phyloP scores from a whole-genome alignment of 2,113 vertebrate species.

The Catharus minimus region DNA sequence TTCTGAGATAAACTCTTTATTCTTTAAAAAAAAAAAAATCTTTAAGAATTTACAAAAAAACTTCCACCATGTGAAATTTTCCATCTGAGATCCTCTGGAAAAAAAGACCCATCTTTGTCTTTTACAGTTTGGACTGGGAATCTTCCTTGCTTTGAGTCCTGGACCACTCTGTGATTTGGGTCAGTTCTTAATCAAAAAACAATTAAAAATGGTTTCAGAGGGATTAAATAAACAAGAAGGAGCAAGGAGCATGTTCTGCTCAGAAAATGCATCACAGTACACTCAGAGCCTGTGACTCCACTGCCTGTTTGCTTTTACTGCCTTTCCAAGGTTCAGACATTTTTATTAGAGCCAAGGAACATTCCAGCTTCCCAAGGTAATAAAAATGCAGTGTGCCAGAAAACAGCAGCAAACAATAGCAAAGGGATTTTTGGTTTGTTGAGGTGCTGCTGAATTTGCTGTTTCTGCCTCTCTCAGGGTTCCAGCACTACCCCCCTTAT shows the following conservation, averaged over 20 bases:
- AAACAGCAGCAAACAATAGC: neutral
- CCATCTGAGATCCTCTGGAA: neutral
- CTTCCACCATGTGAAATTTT: neutral
- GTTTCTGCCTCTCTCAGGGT: neutral
- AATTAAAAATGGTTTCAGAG: neutral
- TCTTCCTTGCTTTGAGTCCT: neutral
- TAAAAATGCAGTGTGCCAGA: neutral
- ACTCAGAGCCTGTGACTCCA: neutral
- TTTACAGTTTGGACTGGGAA: no score
- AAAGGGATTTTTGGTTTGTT: neutral
- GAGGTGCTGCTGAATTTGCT: neutral
- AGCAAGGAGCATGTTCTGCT: neutral
- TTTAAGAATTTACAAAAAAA: neutral
- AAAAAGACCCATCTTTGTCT: neutral
- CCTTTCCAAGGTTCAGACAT: neutral
- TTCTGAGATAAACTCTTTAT: neutral
- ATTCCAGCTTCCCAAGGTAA: constrained; percentile 8
- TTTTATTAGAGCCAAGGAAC: constrained; percentile 25
- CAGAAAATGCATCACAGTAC: neutral
- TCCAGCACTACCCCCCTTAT: neutral
- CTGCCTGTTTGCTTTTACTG: neutral
- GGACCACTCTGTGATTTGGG: neutral
- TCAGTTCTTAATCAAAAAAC: neutral
- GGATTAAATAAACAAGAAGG: neutral
- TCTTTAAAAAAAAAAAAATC: neutral